Evolutionary conservation across 2,888 invertebrate species (phyloP), one percentile per base, ranked within the genome.

Genomic region (Oasisia sp.): DNA sequence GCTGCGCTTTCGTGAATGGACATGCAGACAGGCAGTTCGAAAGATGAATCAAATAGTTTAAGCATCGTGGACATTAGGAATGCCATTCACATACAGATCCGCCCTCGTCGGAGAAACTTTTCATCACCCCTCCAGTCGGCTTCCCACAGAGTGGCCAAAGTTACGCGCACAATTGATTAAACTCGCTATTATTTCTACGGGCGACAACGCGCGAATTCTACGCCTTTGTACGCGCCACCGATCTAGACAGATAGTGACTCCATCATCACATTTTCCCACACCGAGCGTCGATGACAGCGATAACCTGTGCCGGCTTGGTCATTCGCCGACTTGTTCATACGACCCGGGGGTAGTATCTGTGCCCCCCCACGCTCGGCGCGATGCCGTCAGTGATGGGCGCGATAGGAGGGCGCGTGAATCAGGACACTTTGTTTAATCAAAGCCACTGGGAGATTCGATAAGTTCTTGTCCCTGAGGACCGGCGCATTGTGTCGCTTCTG

Each of bases 101-200:
- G 74, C 14, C 7, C 27, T 74, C n/a, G 27, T 27, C 74, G 2
- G 74, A 27, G 74, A n/a, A n/a, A 27, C 74, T 74, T 74, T 74
- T 74, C 74, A 74, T 50, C 1, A 50, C 50, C 50, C 50, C 74
- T 74, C n/a, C 27, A 74, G n/a, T n/a, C n/a, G 74, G 12, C 74
- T 19, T 27, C 74, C 74, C 2, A 74, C 27, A 74, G 27, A 14
- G 74, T 74, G 74, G 74, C 14, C 74, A n/a, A 7, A n/a, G 74
- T 74, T 74, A 74, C 74, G 27, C n/a, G 74, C 74, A 74, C 27
- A 74, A 74, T 74, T 74, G 74, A 74, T n/a, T 74, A 74, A 74
- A 74, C n/a, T 19, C 74, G 74, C 74, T 74, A 74, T 27, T 0
- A 27, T 74, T 74, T 74, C 74, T 74, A 74, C n/a, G 3, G 27